A percentile compares a stretch with the other conserved stretches of the same genome.
These are phyloP conservation scores for Erebia palarica DNA, from an alignment of 2,888 invertebrate species.

Conservation along the genomic window DNA sequence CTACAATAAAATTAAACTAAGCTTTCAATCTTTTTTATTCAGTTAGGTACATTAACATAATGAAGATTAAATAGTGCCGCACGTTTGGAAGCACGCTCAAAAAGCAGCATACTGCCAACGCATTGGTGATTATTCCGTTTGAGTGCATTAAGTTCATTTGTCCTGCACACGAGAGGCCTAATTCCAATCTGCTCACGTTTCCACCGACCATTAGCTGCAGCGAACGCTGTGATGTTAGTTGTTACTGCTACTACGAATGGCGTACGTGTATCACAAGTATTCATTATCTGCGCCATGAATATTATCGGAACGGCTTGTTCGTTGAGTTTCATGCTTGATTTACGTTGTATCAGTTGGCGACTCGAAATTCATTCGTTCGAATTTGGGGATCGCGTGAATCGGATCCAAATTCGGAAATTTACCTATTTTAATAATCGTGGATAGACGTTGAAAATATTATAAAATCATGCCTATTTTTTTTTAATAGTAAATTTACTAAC, in stretches of 20 bases:
- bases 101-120: conserved; percentile 24
- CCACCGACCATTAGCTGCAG: conserved; percentile 42
- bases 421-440: too few species aligned
- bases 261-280: conserved; percentile 35
- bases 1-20: too few species aligned
- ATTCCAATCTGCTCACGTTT: conserved; percentile 48
- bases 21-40: not conserved
- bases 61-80: not conserved
- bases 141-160: conserved; percentile 49
- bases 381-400: too few species aligned
- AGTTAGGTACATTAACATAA: not conserved
- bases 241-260: conserved; percentile 40
- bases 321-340: not conserved
- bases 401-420: too few species aligned
- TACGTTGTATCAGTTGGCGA: not conserved
- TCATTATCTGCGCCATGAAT: conserved; percentile 4
- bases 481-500: too few species aligned
- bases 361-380: not conserved
- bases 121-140: conserved; percentile 45
- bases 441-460: too few species aligned
- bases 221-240: conserved; percentile 44
- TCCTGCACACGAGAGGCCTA: conserved; percentile 44
- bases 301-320: conserved; percentile 7
- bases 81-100: conserved; percentile 24
- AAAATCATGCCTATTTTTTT: too few species aligned